Percentiles rank a stretch among this genome's conserved stretches.
phyloP scores from a whole-genome alignment of 35 echinoderm and acorn worm species.

The Ophiothrix spiculata region DNA sequence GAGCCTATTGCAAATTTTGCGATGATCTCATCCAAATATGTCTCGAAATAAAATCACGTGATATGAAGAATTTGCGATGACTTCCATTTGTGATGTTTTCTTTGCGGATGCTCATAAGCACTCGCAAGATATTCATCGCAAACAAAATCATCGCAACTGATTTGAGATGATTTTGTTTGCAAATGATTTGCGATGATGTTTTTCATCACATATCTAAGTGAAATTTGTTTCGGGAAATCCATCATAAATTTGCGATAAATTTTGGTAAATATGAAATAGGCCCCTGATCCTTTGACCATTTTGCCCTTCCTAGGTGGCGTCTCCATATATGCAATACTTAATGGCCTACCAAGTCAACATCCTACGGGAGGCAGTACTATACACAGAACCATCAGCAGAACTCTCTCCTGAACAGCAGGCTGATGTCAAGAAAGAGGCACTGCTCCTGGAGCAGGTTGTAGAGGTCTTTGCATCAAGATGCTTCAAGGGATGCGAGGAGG shows the following conservation, averaged over 20 bases:
- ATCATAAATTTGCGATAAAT: conserved; percentile 2
- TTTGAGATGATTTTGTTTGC: no score
- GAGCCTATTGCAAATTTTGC: no score
- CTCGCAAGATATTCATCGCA: no score
- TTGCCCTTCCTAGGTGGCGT: conserved; percentile 31
- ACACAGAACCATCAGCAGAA: conserved; percentile 34
- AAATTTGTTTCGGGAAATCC: no score
- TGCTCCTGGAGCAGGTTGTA: conserved; percentile 32
- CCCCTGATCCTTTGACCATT: not conserved
- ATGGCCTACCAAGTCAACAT: conserved; percentile 57
- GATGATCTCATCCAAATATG: no score
- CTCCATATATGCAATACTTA: conserved; percentile 67
- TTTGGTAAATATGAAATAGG: not conserved
- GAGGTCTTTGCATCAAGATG: conserved; percentile 48
- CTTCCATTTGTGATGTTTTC: no score
- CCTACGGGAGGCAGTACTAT: conserved; percentile 43
- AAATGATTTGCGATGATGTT: no score
- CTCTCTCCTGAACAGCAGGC: not conserved
- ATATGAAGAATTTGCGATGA: no score
- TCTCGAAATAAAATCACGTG: no score
- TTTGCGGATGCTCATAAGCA: no score
- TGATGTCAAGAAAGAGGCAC: not conserved
- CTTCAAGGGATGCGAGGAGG: conserved; percentile 73
- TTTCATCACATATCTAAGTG: not conserved
- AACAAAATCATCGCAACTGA: no score